Evolutionary conservation across 2,888 invertebrate genomes (phyloP).

Genomic region (Hypolimnas misippus): DNA sequence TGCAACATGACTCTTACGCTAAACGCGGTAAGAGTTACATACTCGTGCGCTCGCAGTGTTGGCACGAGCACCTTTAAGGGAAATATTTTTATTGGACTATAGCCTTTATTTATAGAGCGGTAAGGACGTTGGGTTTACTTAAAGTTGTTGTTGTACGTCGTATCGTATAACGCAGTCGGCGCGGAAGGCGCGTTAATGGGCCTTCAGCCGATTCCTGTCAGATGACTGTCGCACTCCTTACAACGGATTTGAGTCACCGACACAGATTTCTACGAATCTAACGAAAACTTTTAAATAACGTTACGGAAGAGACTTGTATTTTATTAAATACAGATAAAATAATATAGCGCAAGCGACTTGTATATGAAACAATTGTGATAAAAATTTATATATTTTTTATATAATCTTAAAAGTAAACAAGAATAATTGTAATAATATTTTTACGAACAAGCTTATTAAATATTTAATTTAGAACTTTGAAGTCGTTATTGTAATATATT

Average conservation of each 20-base stretch:
- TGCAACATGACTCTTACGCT: conserved; percentile 2
- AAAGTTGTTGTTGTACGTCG: conserved; percentile 45
- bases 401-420: no score
- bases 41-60: conserved; percentile 1
- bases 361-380: no score
- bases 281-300: conserved; percentile 12
- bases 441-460: no score
- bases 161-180: conserved; percentile 50
- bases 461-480: no score
- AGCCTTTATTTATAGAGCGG: conserved; percentile 2
- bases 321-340: not conserved
- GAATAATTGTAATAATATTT: no score
- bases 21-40: conserved; percentile 7
- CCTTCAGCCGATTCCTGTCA: conserved; percentile 65
- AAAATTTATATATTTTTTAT: no score
- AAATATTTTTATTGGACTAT: conserved; percentile 6
- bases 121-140: conserved; percentile 19
- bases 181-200: conserved; percentile 70
- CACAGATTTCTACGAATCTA: conserved; percentile 51
- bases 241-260: conserved; percentile 51
- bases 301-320: not conserved
- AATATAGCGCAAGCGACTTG: no score
- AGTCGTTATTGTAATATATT: no score
- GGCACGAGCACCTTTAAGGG: not conserved
- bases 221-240: conserved; percentile 66